Evolutionary conservation across 2,113 vertebrate genomes (phyloP).

Genomic region (Salvator merianae): DNA sequence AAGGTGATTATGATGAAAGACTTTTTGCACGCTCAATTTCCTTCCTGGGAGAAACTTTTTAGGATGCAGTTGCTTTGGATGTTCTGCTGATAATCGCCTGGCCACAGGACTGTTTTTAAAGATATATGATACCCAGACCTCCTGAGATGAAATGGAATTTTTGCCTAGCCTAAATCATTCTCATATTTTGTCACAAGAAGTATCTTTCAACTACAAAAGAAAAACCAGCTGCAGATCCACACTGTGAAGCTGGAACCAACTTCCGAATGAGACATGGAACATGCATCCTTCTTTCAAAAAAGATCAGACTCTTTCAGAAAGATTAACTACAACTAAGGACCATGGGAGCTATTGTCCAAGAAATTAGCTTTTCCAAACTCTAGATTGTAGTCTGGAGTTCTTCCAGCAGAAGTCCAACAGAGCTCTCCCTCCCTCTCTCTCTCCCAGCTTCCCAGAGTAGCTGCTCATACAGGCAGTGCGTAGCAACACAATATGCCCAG

Average conservation of each 20-base stretch:
- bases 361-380: no score
- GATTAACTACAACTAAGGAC: no score
- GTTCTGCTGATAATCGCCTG: slow-evolving; percentile 66
- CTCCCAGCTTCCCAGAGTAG: no score
- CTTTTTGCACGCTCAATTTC: slow-evolving; percentile 78
- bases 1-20: slow-evolving; percentile 78
- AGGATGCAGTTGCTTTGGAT: slow-evolving; percentile 41
- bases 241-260: neutral
- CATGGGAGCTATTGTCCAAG: no score
- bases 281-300: slow-evolving; percentile 13
- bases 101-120: slow-evolving; percentile 30
- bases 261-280: neutral
- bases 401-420: no score
- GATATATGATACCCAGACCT: slow-evolving; percentile 58
- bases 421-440: no score
- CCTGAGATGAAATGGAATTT: slow-evolving; percentile 56
- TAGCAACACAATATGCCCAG: no score
- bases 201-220: slow-evolving; percentile 35
- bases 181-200: slow-evolving; percentile 33
- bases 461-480: no score
- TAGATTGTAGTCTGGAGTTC: no score
- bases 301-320: no score
- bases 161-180: slow-evolving; percentile 32
- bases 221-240: neutral
- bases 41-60: slow-evolving; percentile 70